Conservation (phyloP, 1,140 invertebrate genomes). For the Drosophila nikananu region DNA sequence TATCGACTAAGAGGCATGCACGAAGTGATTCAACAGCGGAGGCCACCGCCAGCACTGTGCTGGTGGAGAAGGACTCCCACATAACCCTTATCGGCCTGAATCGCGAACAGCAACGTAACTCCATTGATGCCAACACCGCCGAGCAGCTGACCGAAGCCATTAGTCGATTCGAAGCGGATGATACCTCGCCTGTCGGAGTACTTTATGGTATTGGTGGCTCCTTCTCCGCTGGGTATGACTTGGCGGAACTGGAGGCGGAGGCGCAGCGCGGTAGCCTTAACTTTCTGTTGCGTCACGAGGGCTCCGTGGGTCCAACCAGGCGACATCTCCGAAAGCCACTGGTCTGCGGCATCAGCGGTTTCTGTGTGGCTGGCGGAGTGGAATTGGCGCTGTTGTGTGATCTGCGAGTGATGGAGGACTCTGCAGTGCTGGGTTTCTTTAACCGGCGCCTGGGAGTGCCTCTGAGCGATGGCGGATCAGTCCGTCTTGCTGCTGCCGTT, state of each 20-base stretch:
- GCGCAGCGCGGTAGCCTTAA: constrained; percentile 63
- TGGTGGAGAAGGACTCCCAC: constrained; percentile 86
- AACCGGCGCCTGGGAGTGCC: constrained; percentile 95
- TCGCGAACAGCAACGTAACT: constrained; percentile 92
- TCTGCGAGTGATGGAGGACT: constrained; percentile 93
- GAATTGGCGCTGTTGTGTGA: constrained; percentile 97
- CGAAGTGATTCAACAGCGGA: background rate
- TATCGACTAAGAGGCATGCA: constrained; percentile 12
- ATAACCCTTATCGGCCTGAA: constrained; percentile 94
- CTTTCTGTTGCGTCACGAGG: constrained; percentile 70
- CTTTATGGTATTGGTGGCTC: constrained; percentile 95
- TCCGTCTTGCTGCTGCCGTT: constrained; percentile 91
- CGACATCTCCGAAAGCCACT: constrained; percentile 92
- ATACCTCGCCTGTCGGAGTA: constrained; percentile 89
- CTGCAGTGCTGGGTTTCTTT: constrained; percentile 92
- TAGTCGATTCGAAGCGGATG: constrained; percentile 91
- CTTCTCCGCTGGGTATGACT: constrained; percentile 96
- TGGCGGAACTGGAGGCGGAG: constrained; percentile 87
- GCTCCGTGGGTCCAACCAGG: constrained; percentile 86
- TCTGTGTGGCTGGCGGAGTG: constrained; percentile 94
- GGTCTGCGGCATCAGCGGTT: constrained; percentile 94
- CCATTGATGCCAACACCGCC: constrained; percentile 90
- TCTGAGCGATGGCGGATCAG: constrained; percentile 92
- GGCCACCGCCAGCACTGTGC: constrained; percentile 26
- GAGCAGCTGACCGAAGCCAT: constrained; percentile 90